phyloP scores from a whole-genome alignment of 2,888 invertebrate species.

The Dolomedes plantarius region DNA sequence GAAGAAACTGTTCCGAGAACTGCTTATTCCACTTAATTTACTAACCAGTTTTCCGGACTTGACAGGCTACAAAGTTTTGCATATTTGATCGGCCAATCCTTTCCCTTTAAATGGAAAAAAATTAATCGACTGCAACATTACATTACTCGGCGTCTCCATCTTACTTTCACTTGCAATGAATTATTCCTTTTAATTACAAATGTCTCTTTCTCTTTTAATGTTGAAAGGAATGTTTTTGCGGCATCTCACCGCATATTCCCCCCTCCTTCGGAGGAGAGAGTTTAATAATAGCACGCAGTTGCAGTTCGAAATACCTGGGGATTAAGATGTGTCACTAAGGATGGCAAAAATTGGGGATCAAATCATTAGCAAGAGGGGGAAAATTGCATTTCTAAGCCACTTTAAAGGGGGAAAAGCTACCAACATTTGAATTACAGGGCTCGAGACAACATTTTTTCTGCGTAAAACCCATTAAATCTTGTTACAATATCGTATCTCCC shows the following conservation, averaged over 20 bases:
- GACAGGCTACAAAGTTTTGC: slow-evolving; percentile 51
- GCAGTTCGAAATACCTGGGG: slow-evolving; percentile 62
- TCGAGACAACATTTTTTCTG: slow-evolving; percentile 47
- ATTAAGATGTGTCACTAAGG: slow-evolving; percentile 62
- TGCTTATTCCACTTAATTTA: slow-evolving; percentile 62
- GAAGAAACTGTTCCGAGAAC: slow-evolving; percentile 29
- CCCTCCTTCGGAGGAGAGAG: slow-evolving; percentile 26
- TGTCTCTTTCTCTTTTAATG: slow-evolving; percentile 60
- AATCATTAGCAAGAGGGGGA: slow-evolving; percentile 64
- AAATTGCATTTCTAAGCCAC: slow-evolving; percentile 51
- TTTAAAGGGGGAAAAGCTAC: slow-evolving; percentile 33
- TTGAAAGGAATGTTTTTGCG: slow-evolving; percentile 38
- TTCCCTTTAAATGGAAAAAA: slow-evolving; percentile 37
- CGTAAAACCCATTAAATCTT: slow-evolving; percentile 58
- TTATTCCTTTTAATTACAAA: slow-evolving; percentile 71
- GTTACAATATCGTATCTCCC: slow-evolving; percentile 39
- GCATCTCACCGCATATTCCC: slow-evolving; percentile 30
- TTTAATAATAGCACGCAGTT: slow-evolving; percentile 61
- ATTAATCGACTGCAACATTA: slow-evolving; percentile 62
- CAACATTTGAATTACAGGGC: slow-evolving; percentile 38
- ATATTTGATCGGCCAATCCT: slow-evolving; percentile 41
- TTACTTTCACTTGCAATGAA: slow-evolving; percentile 60
- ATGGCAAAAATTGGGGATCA: slow-evolving; percentile 69
- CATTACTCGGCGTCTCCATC: slow-evolving; percentile 39
- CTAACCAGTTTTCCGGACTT: slow-evolving; percentile 62